Evolutionary conservation across 2,797 vertebrate genomes (phyloP), one percentile per base, ranked within the genome.

Genomic region (Hydrocynus forskahlii): DNA sequence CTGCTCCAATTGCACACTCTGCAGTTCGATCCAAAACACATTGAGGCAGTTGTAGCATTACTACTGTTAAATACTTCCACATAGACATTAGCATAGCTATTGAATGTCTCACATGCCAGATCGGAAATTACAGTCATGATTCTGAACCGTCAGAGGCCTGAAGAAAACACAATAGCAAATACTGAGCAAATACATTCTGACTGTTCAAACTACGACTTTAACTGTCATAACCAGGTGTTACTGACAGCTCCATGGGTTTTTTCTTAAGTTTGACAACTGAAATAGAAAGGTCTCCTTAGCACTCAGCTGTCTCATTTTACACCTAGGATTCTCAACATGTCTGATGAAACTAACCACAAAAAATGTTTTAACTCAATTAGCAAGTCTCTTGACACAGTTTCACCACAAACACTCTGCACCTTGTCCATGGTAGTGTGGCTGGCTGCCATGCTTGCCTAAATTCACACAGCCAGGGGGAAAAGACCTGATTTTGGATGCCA

Each of bases 1-100:
- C 86, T 69, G 82, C 91, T 93, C 80, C 85, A 84, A 85, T 88
- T 86, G 84, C 86, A 88, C 59, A 29, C 84, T 81, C 85, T 72
- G 75, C 85, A 88, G 89, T 85, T 89, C 83, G 78, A 67, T 87
- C 55, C 82, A 84, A 91, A 92, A 89, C 70, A 29, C 80, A 87
- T 60, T 74, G 84, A 86, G 83, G 84, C 88, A 88, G 83, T 87
- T 83, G 82, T 79, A 67, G 64, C 38, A 17, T 40, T 67, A 57
- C 55, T 81, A 72, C 21, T 82, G 82, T 78, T 85, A 64, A 85
- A 80, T 19, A 74, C 72, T 85, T 57, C 87, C 87, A 90, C 86
- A 85, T 54, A 62, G 59, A 7, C 12, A 55, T 77, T 87, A 85
- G 25, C 21, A 73, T 23, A 0, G 14, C 29, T 23, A 38, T 74